Conservation (phyloP, 2,888 invertebrate genomes). For the Drosophila neonasuta region DNA sequence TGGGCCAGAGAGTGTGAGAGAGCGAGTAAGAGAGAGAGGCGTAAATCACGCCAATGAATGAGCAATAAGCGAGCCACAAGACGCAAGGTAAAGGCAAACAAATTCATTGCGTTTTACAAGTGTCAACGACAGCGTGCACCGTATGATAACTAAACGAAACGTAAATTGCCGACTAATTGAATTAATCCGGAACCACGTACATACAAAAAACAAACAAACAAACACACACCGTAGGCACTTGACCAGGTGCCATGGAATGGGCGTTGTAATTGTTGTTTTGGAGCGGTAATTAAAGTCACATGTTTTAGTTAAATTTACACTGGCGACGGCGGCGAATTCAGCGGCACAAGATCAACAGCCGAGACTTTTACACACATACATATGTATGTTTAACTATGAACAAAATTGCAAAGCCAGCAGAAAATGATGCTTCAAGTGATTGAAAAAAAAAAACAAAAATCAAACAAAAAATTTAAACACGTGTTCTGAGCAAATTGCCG, state of each 20-base stretch:
- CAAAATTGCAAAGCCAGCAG: not conserved
- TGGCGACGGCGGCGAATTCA: not conserved
- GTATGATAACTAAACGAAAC: conserved; percentile 73
- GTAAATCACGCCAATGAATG: conserved; percentile 63
- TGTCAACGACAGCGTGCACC: conserved; percentile 65
- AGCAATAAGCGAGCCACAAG: conserved; percentile 35
- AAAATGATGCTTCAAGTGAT: not conserved
- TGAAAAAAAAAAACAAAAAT: not conserved
- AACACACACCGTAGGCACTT: not conserved
- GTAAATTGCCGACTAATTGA: conserved; percentile 74
- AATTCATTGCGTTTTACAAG: conserved; percentile 75
- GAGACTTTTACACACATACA: not conserved
- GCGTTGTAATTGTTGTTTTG: conserved; percentile 22
- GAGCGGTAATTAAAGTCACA: conserved; percentile 60
- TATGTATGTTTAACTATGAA: not conserved
- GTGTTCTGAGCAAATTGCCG: conserved; percentile 46
- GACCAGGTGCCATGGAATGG: conserved; percentile 13
- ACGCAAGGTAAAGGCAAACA: conserved; percentile 49
- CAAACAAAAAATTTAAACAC: conserved; percentile 35
- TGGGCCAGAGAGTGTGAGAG: conserved; percentile 9
- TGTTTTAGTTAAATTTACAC: conserved; percentile 42
- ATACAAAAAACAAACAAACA: not conserved
- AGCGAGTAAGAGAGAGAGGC: conserved; percentile 37
- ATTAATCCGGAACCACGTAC: conserved; percentile 53
- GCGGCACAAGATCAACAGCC: conserved; percentile 4